These are phyloP conservation scores for Pheosia tremula DNA, from an alignment of 2,888 invertebrate species.

Conservation along the genomic window DNA sequence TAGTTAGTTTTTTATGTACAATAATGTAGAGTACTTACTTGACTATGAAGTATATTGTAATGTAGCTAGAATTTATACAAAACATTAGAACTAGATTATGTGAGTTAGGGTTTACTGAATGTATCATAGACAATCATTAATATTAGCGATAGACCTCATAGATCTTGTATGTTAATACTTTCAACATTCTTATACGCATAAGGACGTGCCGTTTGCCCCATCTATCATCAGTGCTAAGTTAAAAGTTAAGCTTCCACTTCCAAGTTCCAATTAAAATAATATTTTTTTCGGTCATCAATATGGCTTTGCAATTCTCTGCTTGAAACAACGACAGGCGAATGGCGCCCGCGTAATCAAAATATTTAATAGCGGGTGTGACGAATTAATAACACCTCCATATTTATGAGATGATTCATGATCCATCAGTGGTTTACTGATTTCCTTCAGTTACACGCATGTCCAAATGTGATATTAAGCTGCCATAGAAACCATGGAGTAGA, in stretches of 20 bases:
- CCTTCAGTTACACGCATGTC: slow-evolving; percentile 48
- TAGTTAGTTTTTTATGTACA: slow-evolving; percentile 83
- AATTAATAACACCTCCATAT: no score
- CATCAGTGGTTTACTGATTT: slow-evolving; percentile 19
- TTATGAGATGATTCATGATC: slow-evolving; percentile 19
- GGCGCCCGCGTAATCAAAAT: slow-evolving; percentile 21
- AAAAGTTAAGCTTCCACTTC: slow-evolving; percentile 35
- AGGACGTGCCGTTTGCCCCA: slow-evolving; percentile 50
- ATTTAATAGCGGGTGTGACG: slow-evolving; percentile 8
- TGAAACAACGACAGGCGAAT: slow-evolving; percentile 13
- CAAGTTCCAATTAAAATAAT: slow-evolving; percentile 15
- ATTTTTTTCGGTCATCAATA: slow-evolving; percentile 21
- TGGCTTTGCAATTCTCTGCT: slow-evolving; percentile 32
- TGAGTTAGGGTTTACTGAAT: slow-evolving; percentile 70
- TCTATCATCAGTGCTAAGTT: not conserved
- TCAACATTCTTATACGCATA: slow-evolving; percentile 48
- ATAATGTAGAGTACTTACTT: slow-evolving; percentile 81
- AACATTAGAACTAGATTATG: slow-evolving; percentile 75
- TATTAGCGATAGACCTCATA: slow-evolving; percentile 64
- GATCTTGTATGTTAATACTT: slow-evolving; percentile 52
- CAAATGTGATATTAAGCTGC: slow-evolving; percentile 74
- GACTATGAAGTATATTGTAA: slow-evolving; percentile 68
- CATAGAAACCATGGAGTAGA: slow-evolving; percentile 54
- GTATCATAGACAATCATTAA: slow-evolving; percentile 72
- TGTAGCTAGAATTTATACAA: slow-evolving; percentile 82